Base-by-base conservation (phyloP, 2,888 invertebrate genomes). In the Melinaea marsaeus region DNA sequence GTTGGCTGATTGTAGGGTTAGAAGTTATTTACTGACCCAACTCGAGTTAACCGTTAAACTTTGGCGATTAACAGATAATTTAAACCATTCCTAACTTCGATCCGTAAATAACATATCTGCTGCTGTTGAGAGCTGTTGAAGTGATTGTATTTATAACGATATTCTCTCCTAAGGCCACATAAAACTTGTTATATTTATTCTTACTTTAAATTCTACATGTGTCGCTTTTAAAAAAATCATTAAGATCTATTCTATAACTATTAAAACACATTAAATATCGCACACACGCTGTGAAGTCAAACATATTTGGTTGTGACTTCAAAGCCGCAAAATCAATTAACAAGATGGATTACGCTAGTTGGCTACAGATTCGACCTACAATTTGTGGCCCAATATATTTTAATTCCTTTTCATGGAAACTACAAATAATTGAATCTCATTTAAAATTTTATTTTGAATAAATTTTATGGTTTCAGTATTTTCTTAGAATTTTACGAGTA, bases 331-430 rank as follows among this genome's bases (percentile, higher is more conserved):
- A 83, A 51, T 80, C 85, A 87, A 87, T 88, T 86, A 86, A 83
- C 79, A 83, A 84, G 85, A 85, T 77, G 79, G 85, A 88, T 87
- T 84, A 86, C 82, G 72, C 74, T 79, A 83, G 79, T 79, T 75
- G 78, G 77, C 74, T 78, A 76, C 80, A 76, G 80, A 83, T 83
- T 84, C 76, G 80, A 78, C 77, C 79, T 79, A 76, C 84, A 85
- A 86, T 87, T 86, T 86, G 83, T 82, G 80, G 79, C 71, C 77
- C 80, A 77, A 85, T 86, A 85, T 83, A 87, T 85, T 88, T 87
- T 84, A 86, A 88, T 85, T 84, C 81, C 78, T 74, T 79, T 82
- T 83, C 81, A 82, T 83, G 83, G 79, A 78, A 84, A 83, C 81
- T 75, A 79, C 78, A 75, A 79, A 80, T 77, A 79, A 77, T 81